phyloP scores from a whole-genome alignment of 2,888 invertebrate genomes.

The Azorinus chamasolen region DNA sequence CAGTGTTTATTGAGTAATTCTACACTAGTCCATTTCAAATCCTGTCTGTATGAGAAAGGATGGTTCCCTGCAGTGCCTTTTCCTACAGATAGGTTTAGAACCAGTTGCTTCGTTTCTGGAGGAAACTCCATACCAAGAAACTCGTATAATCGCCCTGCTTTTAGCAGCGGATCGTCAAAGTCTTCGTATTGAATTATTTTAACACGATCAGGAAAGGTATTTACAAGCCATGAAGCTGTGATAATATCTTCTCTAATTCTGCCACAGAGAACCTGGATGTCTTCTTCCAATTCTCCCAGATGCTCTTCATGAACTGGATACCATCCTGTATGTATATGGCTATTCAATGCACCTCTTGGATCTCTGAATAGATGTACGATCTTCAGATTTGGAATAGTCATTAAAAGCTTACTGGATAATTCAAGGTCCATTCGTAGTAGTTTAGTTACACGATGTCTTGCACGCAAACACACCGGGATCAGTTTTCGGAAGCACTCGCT shows the following conservation, averaged over 20 bases:
- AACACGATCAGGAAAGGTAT: slow-evolving; percentile 23
- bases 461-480: not conserved
- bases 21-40: not conserved
- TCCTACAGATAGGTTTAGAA: not conserved
- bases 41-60: slow-evolving; percentile 4
- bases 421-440: slow-evolving; percentile 5
- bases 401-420: not conserved
- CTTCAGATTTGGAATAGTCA: not conserved
- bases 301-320: not conserved
- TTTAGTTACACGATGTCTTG: slow-evolving; percentile 6
- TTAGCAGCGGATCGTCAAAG: slow-evolving; percentile 18
- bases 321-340: slow-evolving; percentile 1
- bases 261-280: slow-evolving; percentile 4
- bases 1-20: slow-evolving; percentile 1
- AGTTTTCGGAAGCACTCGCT: not conserved
- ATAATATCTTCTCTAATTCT: slow-evolving; percentile 26
- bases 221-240: not conserved
- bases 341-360: slow-evolving; percentile 10
- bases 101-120: slow-evolving; percentile 3
- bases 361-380: slow-evolving; percentile 17
- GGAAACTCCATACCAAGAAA: slow-evolving; percentile 21
- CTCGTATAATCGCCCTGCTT: slow-evolving; percentile 12
- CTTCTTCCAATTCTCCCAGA: not conserved
- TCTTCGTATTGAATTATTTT: slow-evolving; percentile 37
- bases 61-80: not conserved